Base-by-base conservation (phyloP, 2,888 invertebrate species). In the Torymus tubicola region DNA sequence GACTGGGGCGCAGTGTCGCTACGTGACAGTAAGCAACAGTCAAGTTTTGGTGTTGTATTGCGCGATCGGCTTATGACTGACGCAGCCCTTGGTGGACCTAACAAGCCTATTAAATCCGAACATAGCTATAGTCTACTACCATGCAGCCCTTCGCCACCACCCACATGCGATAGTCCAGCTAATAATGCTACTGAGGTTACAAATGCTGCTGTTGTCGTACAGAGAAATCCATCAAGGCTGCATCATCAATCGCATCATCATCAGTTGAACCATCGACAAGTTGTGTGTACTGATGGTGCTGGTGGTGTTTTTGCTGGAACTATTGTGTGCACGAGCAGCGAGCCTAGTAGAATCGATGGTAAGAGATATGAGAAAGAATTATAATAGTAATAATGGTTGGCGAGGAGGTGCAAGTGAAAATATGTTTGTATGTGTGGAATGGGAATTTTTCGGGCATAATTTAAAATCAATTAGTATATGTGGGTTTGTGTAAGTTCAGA, bases 51-150 rank as follows among this genome's bases (percentile, higher is more conserved):
- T 2, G 96, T 97, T 83, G 95, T 98, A 74, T 93, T 97, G 50
- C 96, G 97, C 91, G 98, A 98, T 92, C 94, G 96, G 88, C 93
- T 98, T 86, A 96, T 97, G 95, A 96, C 96, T 13, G 97, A 96
- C 87, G 97, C 97, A 3, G 95, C 96, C 24, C 93, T 97, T 72
- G 96, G 96, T 84, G 92, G 92, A 52, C 89, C 89, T 0, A 42
- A 42, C 65, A 94, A 95, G 72, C 97, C 97, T 84, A 97, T 98
- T 90, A 97, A 97, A 92, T 95, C 96, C 83, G 97, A 98, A 91
- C 98, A 98, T 93, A 97, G 97, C 84, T 98, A 98, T 93, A 97
- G 97, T 90, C 87, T 92, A 42, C 85, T 91, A 31, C 84, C 88
- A 2, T 88, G 89, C 77, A 89, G 89, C 84, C 87, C 88, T 18